These are phyloP conservation scores for Pseudochromis fuscus DNA, from an alignment of 2,797 vertebrate genomes.

Conservation along the genomic window DNA sequence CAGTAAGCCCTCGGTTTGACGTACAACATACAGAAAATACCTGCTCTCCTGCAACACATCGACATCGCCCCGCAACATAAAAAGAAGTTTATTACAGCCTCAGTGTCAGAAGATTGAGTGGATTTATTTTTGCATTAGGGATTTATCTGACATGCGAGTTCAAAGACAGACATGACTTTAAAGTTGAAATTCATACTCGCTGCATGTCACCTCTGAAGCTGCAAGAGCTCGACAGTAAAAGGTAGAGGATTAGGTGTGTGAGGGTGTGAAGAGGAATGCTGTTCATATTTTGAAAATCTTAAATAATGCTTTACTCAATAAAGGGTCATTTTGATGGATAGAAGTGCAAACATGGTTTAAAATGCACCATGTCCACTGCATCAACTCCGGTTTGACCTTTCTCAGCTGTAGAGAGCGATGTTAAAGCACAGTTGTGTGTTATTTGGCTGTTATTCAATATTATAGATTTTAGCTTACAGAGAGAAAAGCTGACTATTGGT, in stretches of 20 bases:
- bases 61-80: constrained; percentile 28
- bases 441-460: background rate
- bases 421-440: background rate
- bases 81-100: constrained; percentile 29
- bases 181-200: constrained; percentile 23
- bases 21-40: constrained; percentile 25
- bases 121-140: constrained; percentile 37
- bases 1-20: constrained; percentile 26
- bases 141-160: constrained; percentile 38
- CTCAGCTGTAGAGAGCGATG: background rate
- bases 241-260: constrained; percentile 11
- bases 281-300: constrained; percentile 6
- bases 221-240: background rate
- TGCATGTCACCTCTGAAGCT: constrained; percentile 19
- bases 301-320: background rate
- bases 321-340: background rate
- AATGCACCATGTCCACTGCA: background rate
- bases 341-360: background rate
- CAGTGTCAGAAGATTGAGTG: constrained; percentile 19
- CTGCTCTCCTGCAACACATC: constrained; percentile 31
- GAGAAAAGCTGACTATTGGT: background rate
- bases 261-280: background rate
- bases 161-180: constrained; percentile 30
- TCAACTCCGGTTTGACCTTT: background rate
- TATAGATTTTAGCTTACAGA: background rate